Base-by-base conservation (phyloP, 2,797 vertebrate genomes). In the Poecilia wingei region DNA sequence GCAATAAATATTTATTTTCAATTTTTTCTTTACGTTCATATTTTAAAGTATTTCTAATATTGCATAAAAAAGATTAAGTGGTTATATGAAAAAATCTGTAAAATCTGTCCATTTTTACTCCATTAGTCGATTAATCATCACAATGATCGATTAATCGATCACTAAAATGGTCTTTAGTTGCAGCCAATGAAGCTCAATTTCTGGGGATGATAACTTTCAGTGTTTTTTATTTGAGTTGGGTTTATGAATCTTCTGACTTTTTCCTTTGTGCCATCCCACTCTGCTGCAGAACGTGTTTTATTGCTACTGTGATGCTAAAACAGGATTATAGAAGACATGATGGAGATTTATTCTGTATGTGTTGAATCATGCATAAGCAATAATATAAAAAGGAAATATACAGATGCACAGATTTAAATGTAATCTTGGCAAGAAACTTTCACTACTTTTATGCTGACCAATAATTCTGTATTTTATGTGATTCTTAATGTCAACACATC, bases 341-440 rank as follows among this genome's bases (percentile, higher is more conserved):
- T 39, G 14, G 72, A 25, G 72, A 55, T 53, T 39, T 55, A 75
- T 46, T 61, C 18, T 61, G 39, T n/a, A 5, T 16, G 28, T 36
- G n/a, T 49, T 76, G 41, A 80, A 75, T 33, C 20, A 75, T 46
- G 57, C 41, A 61, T 13, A 13, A 31, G 28, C 55, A 61, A n/a
- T 46, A 46, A 36, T 14, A 47, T 13, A 73, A 20, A 53, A 75
- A n/a, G 18, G 41, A 22, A 75, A 49, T 16, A 14, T 14, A 57
- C 13, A 55, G 39, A 74, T 74, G 25, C 20, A 68, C 20, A 49
- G 12, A 76, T n/a, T 53, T 46, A 71, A 70, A 78, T 3, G 5
- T 53, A 22, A 45, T 33, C 16, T 79, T 74, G 72, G 57, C 72
- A 45, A 31, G 49, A 1, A 9, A 55, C 22, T 43, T 49, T 61